Percentiles rank a stretch among this genome's conserved stretches.
Conservation (phyloP, 2,888 invertebrate genomes). For the Chaetoderma sp. region DNA sequence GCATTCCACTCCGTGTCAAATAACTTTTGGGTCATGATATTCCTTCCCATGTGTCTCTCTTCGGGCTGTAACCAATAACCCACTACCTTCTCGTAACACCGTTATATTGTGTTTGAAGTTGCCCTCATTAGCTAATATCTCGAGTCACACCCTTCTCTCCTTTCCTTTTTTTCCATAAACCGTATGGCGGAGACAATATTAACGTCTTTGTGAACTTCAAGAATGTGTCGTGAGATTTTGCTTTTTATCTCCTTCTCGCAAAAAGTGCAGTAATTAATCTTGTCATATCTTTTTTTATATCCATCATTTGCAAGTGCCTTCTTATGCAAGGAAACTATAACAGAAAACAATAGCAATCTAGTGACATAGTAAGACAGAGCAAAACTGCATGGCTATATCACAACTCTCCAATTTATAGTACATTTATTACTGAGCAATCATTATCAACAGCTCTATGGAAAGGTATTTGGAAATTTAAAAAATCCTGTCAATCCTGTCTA, state of each 20-base stretch:
- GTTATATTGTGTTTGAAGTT: slow-evolving; percentile 34
- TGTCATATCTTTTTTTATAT: slow-evolving; percentile 33
- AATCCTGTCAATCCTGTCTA: too few species aligned
- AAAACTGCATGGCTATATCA: too few species aligned
- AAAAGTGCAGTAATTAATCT: slow-evolving; percentile 33
- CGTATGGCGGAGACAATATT: slow-evolving; percentile 17
- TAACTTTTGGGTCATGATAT: background rate
- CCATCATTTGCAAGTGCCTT: too few species aligned
- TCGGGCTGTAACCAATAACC: slow-evolving; percentile 4
- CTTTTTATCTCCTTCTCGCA: slow-evolving; percentile 24
- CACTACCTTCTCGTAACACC: slow-evolving; percentile 15
- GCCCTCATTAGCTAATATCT: slow-evolving; percentile 35
- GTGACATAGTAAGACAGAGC: too few species aligned
- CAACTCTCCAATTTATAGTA: too few species aligned
- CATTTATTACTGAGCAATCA: too few species aligned
- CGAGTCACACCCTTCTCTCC: slow-evolving; percentile 21
- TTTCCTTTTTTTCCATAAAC: slow-evolving; percentile 23
- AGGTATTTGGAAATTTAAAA: too few species aligned
- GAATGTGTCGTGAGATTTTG: slow-evolving; percentile 31
- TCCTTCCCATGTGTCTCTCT: background rate
- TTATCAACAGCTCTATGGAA: too few species aligned
- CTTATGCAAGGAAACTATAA: too few species aligned
- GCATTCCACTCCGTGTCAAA: background rate
- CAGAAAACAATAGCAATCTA: too few species aligned
- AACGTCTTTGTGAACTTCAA: slow-evolving; percentile 23